Conservation (phyloP, 2,888 invertebrate species). For the Melieria picta region DNA sequence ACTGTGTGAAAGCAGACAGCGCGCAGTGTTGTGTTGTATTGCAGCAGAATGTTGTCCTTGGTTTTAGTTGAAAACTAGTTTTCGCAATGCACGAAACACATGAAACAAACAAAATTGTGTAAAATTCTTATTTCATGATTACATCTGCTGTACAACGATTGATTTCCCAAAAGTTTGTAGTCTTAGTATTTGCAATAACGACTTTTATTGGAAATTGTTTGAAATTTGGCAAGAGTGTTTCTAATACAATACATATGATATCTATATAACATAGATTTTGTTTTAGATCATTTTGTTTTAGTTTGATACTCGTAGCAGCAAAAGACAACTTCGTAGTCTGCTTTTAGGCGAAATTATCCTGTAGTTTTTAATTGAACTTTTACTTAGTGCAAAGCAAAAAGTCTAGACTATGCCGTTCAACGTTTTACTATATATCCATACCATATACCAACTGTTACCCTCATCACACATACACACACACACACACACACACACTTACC, state of each 20-base stretch:
- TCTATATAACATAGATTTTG: slow-evolving; percentile 10
- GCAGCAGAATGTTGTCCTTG: too few relatives aligned
- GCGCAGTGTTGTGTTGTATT: background rate
- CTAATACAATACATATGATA: too few relatives aligned
- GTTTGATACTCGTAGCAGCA: slow-evolving; percentile 25
- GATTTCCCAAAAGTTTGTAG: too few relatives aligned
- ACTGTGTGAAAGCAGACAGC: slow-evolving; percentile 17
- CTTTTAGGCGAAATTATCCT: slow-evolving; percentile 19
- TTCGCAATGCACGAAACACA: too few relatives aligned
- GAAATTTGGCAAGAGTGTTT: slow-evolving; percentile 21
- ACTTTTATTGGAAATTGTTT: slow-evolving; percentile 27
- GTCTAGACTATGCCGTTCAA: too few relatives aligned
- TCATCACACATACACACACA: background rate
- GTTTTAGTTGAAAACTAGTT: too few relatives aligned
- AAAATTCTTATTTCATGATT: too few relatives aligned
- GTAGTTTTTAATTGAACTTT: slow-evolving; percentile 1
- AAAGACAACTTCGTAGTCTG: slow-evolving; percentile 26
- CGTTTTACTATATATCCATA: background rate
- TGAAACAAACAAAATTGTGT: too few relatives aligned
- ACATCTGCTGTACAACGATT: too few relatives aligned
- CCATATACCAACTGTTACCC: background rate
- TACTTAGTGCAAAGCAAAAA: too few relatives aligned
- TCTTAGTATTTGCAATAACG: slow-evolving; percentile 13
- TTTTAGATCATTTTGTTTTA: slow-evolving; percentile 27
- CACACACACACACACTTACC: background rate